phyloP scores from a whole-genome alignment of 1,140 invertebrate species.

The Zaprionus davidi region DNA sequence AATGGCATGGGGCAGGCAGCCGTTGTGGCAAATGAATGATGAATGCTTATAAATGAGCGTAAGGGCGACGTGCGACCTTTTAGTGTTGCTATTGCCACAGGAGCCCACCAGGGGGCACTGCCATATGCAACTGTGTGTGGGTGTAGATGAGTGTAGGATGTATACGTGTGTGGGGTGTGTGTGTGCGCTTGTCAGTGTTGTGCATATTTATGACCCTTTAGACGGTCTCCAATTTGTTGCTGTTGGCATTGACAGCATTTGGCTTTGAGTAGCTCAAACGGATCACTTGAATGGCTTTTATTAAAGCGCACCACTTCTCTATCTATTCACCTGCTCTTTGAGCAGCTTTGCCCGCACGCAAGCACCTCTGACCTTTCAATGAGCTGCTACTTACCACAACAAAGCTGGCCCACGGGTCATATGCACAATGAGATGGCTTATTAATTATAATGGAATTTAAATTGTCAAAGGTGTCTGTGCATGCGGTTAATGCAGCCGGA shows the following conservation, averaged over 20 bases:
- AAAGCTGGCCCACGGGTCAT: conserved; percentile 29
- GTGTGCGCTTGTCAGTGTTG: conserved; percentile 15
- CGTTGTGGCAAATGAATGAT: conserved; percentile 73
- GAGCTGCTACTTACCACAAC: conserved; percentile 24
- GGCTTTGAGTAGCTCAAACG: conserved; percentile 34
- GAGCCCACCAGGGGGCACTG: conserved; percentile 27
- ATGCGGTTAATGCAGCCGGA: conserved; percentile 31
- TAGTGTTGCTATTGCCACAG: conserved; percentile 49
- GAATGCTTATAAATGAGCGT: conserved; percentile 76
- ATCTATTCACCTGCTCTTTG: neutral
- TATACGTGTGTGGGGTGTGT: conserved; percentile 4
- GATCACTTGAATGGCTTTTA: conserved; percentile 31
- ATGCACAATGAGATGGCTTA: conserved; percentile 38
- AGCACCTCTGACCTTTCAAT: neutral
- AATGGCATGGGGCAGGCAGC: conserved; percentile 14
- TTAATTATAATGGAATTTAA: conserved; percentile 52
- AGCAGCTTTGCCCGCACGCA: neutral
- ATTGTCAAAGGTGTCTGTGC: conserved; percentile 52
- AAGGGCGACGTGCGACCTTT: conserved; percentile 63
- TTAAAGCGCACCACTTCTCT: conserved; percentile 12
- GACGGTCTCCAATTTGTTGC: conserved; percentile 44
- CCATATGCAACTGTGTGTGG: conserved; percentile 33
- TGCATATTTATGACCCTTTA: conserved; percentile 57
- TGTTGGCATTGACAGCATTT: conserved; percentile 45
- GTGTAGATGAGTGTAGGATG: neutral